Conservation (phyloP, 2,888 invertebrate species). For the Mamestra brassicae region DNA sequence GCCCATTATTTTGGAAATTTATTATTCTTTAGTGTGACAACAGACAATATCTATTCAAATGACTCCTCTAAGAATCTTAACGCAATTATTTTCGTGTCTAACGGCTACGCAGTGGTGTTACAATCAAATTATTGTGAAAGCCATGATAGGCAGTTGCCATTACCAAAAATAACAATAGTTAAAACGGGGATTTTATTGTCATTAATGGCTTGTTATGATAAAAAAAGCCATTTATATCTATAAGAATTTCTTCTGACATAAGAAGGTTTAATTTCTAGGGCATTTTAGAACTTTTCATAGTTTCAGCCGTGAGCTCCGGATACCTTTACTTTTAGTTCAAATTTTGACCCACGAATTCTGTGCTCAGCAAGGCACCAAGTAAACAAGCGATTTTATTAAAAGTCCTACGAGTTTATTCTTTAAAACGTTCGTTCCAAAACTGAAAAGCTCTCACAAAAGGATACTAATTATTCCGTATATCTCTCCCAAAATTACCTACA, state of each 20-base stretch:
- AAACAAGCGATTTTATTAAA: too few relatives aligned
- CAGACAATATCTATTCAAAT: background rate
- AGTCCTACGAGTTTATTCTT: background rate
- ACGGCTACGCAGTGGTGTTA: background rate
- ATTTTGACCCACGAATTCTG: too few relatives aligned
- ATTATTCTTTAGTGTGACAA: background rate
- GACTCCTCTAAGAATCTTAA: background rate
- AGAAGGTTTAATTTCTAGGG: background rate
- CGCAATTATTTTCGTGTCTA: conserved; percentile 2
- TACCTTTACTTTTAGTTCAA: too few relatives aligned
- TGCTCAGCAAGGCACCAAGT: too few relatives aligned
- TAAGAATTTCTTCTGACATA: too few relatives aligned
- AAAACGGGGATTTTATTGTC: background rate
- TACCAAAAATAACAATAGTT: background rate
- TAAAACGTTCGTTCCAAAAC: background rate
- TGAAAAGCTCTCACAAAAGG: background rate
- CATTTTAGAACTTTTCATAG: background rate
- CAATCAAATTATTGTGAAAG: conserved; percentile 14
- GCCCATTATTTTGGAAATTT: background rate
- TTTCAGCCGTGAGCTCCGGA: too few relatives aligned
- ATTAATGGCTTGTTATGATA: background rate
- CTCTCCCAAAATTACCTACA: background rate
- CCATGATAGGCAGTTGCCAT: background rate
- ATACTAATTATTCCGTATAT: background rate
- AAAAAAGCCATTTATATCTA: too few relatives aligned